phyloP scores from a whole-genome alignment of 2,113 vertebrate genomes.

The Menidia beryllina region DNA sequence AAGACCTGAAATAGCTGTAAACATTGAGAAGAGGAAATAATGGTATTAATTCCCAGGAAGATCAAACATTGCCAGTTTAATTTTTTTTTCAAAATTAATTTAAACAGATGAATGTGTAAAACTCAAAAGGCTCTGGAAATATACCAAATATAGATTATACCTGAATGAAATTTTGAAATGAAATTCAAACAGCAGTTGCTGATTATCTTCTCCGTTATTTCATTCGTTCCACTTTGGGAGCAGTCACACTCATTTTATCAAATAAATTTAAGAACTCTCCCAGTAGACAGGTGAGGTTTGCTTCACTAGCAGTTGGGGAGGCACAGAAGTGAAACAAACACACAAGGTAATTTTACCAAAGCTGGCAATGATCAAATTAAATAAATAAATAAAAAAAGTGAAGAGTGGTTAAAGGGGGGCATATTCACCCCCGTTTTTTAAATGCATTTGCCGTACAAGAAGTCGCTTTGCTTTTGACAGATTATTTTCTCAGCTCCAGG shows the following conservation, averaged over 20 bases:
- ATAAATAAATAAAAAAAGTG: no score
- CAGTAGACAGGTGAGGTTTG: conserved; percentile 40
- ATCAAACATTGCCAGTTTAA: no score
- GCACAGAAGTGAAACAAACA: conserved; percentile 44
- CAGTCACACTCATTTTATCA: conserved; percentile 20
- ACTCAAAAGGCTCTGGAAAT: no score
- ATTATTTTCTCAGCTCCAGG: neutral
- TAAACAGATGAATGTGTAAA: no score
- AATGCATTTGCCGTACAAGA: no score
- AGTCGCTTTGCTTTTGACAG: neutral
- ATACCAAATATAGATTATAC: neutral
- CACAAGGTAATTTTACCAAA: no score
- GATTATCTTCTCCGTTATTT: conserved; percentile 42
- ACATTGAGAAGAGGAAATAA: neutral
- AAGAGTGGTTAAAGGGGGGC: no score
- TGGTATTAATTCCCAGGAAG: neutral
- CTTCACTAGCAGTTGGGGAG: conserved; percentile 35
- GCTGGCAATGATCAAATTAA: no score
- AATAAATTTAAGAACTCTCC: conserved; percentile 38
- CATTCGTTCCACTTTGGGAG: conserved; percentile 53
- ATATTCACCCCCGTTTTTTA: no score
- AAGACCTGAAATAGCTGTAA: neutral
- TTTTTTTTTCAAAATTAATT: neutral
- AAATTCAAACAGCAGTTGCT: conserved; percentile 41
- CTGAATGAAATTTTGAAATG: conserved; percentile 1